Evolutionary conservation across 1,140 invertebrate species (phyloP), one percentile per base, ranked within the genome.

Genomic region (Drosophila kepulauana): DNA sequence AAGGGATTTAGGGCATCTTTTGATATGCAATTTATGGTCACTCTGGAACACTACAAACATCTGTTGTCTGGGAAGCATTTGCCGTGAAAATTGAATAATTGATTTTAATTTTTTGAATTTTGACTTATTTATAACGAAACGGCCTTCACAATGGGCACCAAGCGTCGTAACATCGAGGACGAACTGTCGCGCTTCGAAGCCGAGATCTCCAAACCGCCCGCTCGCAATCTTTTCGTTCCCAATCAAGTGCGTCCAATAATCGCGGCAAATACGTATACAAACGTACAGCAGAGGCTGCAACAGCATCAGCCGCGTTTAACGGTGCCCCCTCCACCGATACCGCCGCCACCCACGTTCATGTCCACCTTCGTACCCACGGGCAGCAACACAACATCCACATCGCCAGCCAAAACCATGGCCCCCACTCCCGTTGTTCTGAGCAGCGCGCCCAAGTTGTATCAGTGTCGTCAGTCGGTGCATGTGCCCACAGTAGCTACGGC

Each of bases 131-230:
- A 16, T 0, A 8, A 30, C n/a, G 46, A 5, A 10, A 30, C 6
- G 7, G 7, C 51, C n/a, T n/a, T 46, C 10, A 35, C 54, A 67
- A 92, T 93, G 92, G 92, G 91, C 57, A 79, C 84, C 7, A 93
- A 93, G 56, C 84, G 92, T 54, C 92, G 91, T 11, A 85, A 91
- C 46, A 96, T 97, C 95, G 96, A 97, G 93, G 96, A 97, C 93
- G 96, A 97, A 93, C 96, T 97, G 95, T 96, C 95, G 80, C 95
- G 96, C 78, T 98, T 98, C 92, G 97, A 97, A 90, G 96, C 97
- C n/a, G 97, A 97, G 93, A 97, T 97, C 72, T 96, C 96, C 5
- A 95, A 58, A 93, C 93, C 56, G 6, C 80, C 78, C 6, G 45
- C 78, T 1, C 78, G 85, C 3, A 84, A 91, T 46, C 81, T 93